Base-by-base conservation (phyloP, 2,888 invertebrate genomes). In the Petrolisthes cinctipes region DNA sequence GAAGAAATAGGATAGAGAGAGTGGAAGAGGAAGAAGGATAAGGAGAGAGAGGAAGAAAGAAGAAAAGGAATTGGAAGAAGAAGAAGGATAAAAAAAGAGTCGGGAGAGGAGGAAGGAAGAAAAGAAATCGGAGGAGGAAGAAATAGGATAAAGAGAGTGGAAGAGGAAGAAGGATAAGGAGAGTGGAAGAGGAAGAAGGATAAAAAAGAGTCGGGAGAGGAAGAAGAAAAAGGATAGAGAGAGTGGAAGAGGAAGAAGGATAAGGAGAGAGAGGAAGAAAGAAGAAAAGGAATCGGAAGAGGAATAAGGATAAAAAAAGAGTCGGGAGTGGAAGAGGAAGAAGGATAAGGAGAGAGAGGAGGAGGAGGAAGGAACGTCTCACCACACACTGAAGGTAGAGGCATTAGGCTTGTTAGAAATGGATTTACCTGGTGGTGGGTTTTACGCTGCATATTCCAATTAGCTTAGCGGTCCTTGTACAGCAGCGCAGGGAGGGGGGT, bases 371-470 rank as follows among this genome's bases (percentile, higher is more conserved):
- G 75, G 6, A n/a, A 11, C 7, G 75, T 6, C n/a, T n/a, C n/a
- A n/a, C n/a, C n/a, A 23, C 7, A 61, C 9, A 75, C 9, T 75
- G 75, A n/a, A 11, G 75, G n/a, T n/a, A 20, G n/a, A 14, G 71
- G 82, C 73, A 82, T 82, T 82, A 82, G 20, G 82, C 82, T 82
- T 82, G 82, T 82, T 82, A 82, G 82, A 54, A 76, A 17, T 82
- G 82, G 82, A 82, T 82, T 82, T 61, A 23, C 20, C 61, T 61
- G 61, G 7, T 61, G 61, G 79, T 53, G 37, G n/a, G 82, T 68
- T 82, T 82, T 82, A 82, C 61, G 53, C 23, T 71, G 82, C 82
- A 82, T 82, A 82, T 82, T 82, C 82, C 82, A 82, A 82, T 82
- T 82, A 82, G 82, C 82, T 82, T 73, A 82, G 73, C 82, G 71